A percentile compares a stretch with the other conserved stretches of the same genome.
phyloP scores from a whole-genome alignment of 2,113 vertebrate genomes.

The Aspidoscelis tigris region DNA sequence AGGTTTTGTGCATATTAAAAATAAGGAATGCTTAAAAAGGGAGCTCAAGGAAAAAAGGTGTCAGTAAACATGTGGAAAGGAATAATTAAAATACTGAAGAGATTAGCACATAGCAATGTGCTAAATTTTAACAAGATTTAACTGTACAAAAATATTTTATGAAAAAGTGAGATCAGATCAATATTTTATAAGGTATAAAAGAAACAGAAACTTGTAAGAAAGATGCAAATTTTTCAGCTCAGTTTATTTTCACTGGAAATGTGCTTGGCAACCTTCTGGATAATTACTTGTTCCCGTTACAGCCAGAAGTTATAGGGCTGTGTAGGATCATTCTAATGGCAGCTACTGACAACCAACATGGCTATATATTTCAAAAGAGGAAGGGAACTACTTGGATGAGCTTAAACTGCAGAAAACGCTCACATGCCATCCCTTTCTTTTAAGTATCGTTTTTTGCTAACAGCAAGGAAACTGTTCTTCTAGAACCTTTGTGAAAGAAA shows the following conservation, averaged over 20 bases:
- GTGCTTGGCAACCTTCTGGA: neutral
- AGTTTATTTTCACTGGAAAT: neutral
- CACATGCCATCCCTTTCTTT: no score
- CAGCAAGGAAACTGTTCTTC: no score
- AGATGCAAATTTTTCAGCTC: neutral
- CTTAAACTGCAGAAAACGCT: no score
- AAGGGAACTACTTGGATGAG: no score
- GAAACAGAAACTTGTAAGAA: neutral
- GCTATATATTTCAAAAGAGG: no score
- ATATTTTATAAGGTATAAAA: constrained; percentile 47
- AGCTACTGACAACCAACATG: no score
- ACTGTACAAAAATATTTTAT: constrained; percentile 42
- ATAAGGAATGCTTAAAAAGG: constrained; percentile 41
- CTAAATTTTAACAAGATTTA: neutral
- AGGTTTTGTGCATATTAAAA: constrained; percentile 39
- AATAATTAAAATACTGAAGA: neutral
- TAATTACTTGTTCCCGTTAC: neutral
- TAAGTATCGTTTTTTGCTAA: no score
- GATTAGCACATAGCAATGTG: neutral
- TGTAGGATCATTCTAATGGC: no score
- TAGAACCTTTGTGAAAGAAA: no score
- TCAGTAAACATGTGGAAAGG: neutral
- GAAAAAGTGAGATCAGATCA: constrained; percentile 35
- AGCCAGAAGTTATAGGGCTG: no score
- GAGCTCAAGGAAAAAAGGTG: neutral